Evolutionary conservation across 2,113 vertebrate genomes (phyloP).

Genomic region (Cephalopterus ornatus): DNA sequence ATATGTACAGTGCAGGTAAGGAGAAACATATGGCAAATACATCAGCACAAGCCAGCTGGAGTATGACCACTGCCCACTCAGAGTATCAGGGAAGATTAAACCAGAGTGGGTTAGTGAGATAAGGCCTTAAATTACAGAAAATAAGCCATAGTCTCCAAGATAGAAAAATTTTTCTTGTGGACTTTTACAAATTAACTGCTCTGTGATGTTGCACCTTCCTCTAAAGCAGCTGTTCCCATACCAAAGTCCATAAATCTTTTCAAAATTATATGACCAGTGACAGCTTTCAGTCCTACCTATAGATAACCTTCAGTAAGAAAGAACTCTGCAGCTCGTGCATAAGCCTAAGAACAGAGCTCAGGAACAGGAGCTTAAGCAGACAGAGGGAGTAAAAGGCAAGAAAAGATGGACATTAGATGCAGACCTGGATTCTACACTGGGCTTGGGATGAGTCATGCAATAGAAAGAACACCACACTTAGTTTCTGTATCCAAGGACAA

Average conservation of each 20-base stretch:
- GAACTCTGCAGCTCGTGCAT: background rate
- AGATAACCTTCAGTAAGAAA: background rate
- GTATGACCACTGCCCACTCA: background rate
- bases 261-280: background rate
- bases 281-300: background rate
- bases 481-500: slow-evolving; percentile 9
- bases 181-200: background rate
- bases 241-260: background rate
- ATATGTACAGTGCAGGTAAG: background rate
- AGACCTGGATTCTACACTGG: background rate
- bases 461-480: background rate
- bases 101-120: background rate
- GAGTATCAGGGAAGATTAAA: background rate
- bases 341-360: background rate
- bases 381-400: background rate
- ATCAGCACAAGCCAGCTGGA: slow-evolving; percentile 52
- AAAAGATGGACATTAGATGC: background rate
- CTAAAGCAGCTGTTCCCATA: slow-evolving; percentile 28
- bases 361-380: background rate
- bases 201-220: slow-evolving; percentile 37
- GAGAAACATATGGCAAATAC: background rate
- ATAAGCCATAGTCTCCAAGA: background rate
- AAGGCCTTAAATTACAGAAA: background rate
- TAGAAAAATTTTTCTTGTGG: background rate
- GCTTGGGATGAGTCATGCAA: background rate